phyloP scores from a whole-genome alignment of 1,140 invertebrate species.

The Ectropis grisescens region DNA sequence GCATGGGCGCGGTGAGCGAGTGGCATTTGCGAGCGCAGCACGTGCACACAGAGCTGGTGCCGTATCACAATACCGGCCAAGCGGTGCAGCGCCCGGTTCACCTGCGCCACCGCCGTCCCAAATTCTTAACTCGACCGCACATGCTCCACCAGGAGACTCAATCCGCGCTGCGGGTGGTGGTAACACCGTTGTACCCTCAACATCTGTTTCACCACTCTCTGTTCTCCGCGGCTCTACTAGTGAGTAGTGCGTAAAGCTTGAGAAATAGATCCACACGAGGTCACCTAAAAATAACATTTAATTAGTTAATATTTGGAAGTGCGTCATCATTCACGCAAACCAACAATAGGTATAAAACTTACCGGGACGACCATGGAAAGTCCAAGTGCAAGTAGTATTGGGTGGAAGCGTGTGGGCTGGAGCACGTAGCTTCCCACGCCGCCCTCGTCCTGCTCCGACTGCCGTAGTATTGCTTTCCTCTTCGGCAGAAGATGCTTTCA shows the following conservation, averaged over 20 bases:
- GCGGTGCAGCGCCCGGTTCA: constrained; percentile 24
- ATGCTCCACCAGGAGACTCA: constrained; percentile 26
- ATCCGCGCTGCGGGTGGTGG: constrained; percentile 9
- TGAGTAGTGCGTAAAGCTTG: constrained; percentile 83
- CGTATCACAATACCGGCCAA: constrained; percentile 82
- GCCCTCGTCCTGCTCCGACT: constrained; percentile 21
- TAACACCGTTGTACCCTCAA: constrained; percentile 18
- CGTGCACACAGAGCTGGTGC: constrained; percentile 86
- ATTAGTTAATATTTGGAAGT: too few species aligned
- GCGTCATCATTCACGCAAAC: too few species aligned
- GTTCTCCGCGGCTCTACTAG: constrained; percentile 68
- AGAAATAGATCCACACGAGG: constrained; percentile 88
- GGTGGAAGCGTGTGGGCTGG: constrained; percentile 87
- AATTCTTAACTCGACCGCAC: constrained; percentile 74
- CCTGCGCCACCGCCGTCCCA: constrained; percentile 71
- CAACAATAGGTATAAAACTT: too few species aligned
- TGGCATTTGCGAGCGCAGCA: constrained; percentile 80
- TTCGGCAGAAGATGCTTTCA: constrained; percentile 74
- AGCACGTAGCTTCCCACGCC: constrained; percentile 76
- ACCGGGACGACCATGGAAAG: constrained; percentile 80
- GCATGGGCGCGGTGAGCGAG: constrained; percentile 82
- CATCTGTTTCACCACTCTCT: constrained; percentile 42
- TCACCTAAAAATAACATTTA: constrained; percentile 73
- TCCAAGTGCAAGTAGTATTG: constrained; percentile 89
- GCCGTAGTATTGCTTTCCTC: constrained; percentile 59